Evolutionary conservation across 2,888 invertebrate genomes (phyloP), one percentile per base, ranked within the genome.

Genomic region (Habrosyne pyritoides): DNA sequence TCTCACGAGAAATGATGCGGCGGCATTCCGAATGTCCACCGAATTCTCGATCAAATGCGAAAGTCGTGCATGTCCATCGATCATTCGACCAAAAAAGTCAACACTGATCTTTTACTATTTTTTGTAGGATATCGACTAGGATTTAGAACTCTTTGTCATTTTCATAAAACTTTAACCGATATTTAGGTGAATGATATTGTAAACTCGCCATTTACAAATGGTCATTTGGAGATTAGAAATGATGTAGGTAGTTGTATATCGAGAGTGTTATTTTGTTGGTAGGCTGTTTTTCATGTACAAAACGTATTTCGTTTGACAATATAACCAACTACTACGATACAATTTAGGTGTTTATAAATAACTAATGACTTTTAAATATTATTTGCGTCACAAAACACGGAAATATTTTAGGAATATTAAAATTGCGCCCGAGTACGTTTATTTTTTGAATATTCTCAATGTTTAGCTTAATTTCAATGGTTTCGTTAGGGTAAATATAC

Each of bases 21-120:
- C 78, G 80, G 83, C 86, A 90, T 89, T 89, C 84, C 84, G 69
- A 82, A 74, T 84, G 86, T 88, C 85, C 80, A 85, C 83, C 78
- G 86, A 84, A 82, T 82, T 84, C 81, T 83, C 81, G 68, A 78
- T 75, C 79, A 89, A 91, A 91, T 73, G 84, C 85, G 71, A 87
- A 86, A 91, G 86, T 92, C 91, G 92, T 92, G 92, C 92, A 91
- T 92, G 79, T 85, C 91, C 83, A 77, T 75, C 71, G 84, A 79
- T 72, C 84, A 79, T 70, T 83, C 80, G 73, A 85, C 85, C 84
- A 83, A 89, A 91, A 89, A 90, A 86, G 76, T 76, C 83, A 81
- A 84, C 79, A 87, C 71, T 72, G 81, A 79, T 77, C 71, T 74
- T 64, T 64, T 79, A 67, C 72, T 67, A 72, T 66, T 86, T 87